These are phyloP conservation scores for Burhinus bistriatus DNA, from an alignment of 2,113 vertebrate species.

Conservation along the genomic window DNA sequence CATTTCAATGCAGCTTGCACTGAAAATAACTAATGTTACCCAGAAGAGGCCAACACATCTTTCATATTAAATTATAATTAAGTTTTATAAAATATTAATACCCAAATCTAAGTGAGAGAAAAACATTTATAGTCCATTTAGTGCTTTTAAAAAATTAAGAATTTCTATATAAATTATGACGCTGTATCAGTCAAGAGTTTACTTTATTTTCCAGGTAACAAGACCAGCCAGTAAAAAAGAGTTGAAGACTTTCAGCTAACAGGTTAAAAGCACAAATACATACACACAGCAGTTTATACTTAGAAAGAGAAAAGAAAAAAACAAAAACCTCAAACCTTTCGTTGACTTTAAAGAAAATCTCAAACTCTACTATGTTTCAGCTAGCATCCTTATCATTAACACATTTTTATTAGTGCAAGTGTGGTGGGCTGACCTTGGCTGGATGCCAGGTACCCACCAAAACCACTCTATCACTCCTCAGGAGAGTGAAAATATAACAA, in stretches of 20 bases:
- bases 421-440: background rate
- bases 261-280: background rate
- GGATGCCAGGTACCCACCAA: background rate
- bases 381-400: background rate
- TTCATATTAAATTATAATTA: background rate
- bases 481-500: background rate
- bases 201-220: background rate
- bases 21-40: background rate
- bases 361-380: background rate
- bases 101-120: background rate
- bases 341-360: background rate
- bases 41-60: background rate
- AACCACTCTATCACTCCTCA: background rate
- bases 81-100: slow-evolving; percentile 3
- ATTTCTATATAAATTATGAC: background rate
- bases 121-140: background rate
- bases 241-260: background rate
- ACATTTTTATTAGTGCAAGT: background rate
- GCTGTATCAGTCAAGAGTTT: background rate
- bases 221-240: background rate
- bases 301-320: background rate
- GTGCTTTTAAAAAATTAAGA: background rate
- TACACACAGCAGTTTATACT: background rate
- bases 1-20: background rate
- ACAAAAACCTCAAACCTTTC: fast-evolving